Percentiles rank a stretch among this genome's conserved stretches.
These are phyloP conservation scores for Hippoglossus hippoglossus DNA, from an alignment of 2,797 vertebrate species.

Conservation along the genomic window DNA sequence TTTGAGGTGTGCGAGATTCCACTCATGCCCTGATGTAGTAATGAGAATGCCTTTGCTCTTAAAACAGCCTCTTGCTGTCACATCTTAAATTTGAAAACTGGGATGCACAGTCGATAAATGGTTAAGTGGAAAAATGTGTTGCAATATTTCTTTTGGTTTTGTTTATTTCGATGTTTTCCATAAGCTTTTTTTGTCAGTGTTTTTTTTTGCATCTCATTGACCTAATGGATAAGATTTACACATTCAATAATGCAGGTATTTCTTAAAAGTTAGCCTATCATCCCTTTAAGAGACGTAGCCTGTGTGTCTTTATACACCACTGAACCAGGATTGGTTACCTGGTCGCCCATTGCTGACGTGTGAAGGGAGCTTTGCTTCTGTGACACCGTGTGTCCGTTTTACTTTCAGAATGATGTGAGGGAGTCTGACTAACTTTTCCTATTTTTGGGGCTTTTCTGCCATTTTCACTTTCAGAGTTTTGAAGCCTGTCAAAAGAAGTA, in stretches of 20 bases:
- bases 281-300: constrained; percentile 23
- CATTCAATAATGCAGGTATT: constrained; percentile 16
- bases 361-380: constrained; percentile 42
- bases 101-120: constrained; percentile 38
- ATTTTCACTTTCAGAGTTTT: constrained; percentile 24
- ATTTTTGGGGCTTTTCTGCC: constrained; percentile 13
- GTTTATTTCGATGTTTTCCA: constrained; percentile 3
- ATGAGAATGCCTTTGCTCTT: constrained; percentile 35
- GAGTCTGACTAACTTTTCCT: constrained; percentile 8
- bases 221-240: constrained; percentile 2
- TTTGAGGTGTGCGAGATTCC: constrained; percentile 28
- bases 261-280: constrained; percentile 13
- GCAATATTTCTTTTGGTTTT: constrained; percentile 26
- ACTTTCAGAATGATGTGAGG: constrained; percentile 37
- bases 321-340: constrained; percentile 38
- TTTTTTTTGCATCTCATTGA: neutral
- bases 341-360: constrained; percentile 35
- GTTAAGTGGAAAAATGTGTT: constrained; percentile 32
- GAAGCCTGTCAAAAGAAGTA: neutral
- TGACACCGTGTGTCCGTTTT: constrained; percentile 61
- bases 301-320: constrained; percentile 4
- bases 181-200: constrained; percentile 46
- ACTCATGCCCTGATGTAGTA: constrained; percentile 12
- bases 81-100: constrained; percentile 32
- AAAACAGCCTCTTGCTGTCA: constrained; percentile 28